A percentile compares a stretch with the other conserved stretches of the same genome.
Evolutionary conservation across 2,888 invertebrate species (phyloP).

Genomic region (Stegana nigrithorax): DNA sequence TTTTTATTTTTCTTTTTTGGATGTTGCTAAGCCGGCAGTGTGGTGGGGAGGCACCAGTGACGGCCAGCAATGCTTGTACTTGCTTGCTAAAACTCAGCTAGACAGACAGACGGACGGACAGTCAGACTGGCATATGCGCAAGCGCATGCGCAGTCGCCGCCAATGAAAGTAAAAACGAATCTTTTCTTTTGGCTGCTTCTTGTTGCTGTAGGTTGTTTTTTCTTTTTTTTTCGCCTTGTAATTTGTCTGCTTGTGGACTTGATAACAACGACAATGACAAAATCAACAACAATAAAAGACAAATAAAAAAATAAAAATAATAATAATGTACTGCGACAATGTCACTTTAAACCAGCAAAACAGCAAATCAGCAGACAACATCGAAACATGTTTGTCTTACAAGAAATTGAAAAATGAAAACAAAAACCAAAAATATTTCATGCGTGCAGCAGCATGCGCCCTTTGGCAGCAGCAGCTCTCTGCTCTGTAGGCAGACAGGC

Average conservation of each 20-base stretch:
- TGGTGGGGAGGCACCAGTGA: conserved; percentile 34
- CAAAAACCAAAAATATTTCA: neutral
- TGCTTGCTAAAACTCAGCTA: no score
- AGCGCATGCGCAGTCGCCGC: conserved; percentile 31
- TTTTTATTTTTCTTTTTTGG: conserved; percentile 18
- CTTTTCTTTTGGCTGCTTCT: conserved; percentile 6
- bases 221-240: conserved; percentile 31
- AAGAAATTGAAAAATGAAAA: neutral
- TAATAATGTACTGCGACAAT: neutral
- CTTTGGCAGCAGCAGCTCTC: no score
- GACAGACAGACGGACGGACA: neutral
- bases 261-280: conserved; percentile 39
- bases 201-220: neutral
- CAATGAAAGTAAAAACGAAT: conserved; percentile 64
- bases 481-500: no score
- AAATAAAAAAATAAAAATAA: conserved; percentile 28
- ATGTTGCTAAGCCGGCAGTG: conserved; percentile 49
- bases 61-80: no score
- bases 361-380: neutral
- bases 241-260: conserved; percentile 17
- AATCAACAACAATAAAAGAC: conserved; percentile 24
- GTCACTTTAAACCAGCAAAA: conserved; percentile 11
- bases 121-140: conserved; percentile 6
- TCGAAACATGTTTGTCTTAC: no score
- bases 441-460: neutral